Conservation (phyloP, 1,140 invertebrate genomes). For the Lysiphlebus fabarum region DNA sequence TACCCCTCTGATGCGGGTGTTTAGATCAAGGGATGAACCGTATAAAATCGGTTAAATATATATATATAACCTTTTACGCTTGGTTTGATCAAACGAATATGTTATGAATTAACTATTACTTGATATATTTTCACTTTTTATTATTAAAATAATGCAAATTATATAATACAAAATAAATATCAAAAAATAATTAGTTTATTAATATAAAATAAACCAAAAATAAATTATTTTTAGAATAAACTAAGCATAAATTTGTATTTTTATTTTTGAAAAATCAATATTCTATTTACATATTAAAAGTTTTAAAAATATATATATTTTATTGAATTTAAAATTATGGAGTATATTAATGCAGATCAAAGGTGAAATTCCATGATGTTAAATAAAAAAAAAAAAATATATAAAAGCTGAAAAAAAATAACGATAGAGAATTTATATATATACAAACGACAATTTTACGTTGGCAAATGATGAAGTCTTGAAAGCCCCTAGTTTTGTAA, state of each 20-base stretch:
- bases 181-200: no score
- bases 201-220: no score
- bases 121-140: no score
- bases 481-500: background rate
- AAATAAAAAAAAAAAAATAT: constrained; percentile 9
- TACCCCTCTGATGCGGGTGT: no score
- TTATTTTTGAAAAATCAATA: constrained; percentile 1
- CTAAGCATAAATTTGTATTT: no score
- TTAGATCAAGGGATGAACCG: background rate
- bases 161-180: no score
- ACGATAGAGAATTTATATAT: no score
- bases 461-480: constrained; percentile 22
- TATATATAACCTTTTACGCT: constrained; percentile 14
- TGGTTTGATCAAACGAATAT: constrained; percentile 23
- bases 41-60: constrained; percentile 25
- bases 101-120: constrained; percentile 16
- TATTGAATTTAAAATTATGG: no score
- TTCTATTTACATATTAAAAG: constrained; percentile 7
- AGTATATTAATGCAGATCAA: no score
- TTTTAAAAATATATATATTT: background rate
- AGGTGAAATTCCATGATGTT: background rate
- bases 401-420: no score
- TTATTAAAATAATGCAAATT: no score
- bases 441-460: background rate
- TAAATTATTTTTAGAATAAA: no score